Base-by-base conservation (phyloP, 2,888 invertebrate species). In the Dasysyrphus tricinctus region DNA sequence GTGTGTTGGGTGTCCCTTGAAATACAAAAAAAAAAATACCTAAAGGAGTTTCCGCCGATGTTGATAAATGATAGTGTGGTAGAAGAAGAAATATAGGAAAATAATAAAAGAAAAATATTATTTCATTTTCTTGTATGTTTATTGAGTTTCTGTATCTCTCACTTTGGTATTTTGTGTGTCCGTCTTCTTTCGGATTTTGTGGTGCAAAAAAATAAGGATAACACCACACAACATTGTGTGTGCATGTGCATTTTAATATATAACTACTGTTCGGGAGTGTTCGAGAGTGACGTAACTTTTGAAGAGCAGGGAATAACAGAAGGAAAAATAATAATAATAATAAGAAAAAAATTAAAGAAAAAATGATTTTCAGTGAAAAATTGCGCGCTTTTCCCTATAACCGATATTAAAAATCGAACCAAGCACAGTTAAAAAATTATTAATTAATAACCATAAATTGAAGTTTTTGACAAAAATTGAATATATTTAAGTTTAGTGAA, bases 231-330 rank as follows among this genome's bases (percentile, higher is more conserved):
- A 72, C 74, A 70, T 74, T 39, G 29, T 54, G 39, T 39, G 63
- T 85, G 81, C 85, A 81, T 74, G 85, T 81, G 77, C 75, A 85
- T 76, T 24, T 24, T 49, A 63, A 24, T 61, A 42, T 39, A n/a
- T 56, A 72, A 63, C 29, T 29, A 75, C 67, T 37, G 47, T 67
- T 82, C 86, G 86, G 86, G 86, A 82, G 82, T 86, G 86, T 82
- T 44, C 78, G 67, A 47, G 51, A 78, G 78, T 86, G 86, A 86
- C 82, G 86, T 86, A 86, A 86, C 82, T 82, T 79, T 67, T 67
- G 19, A 49, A 49, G 67, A 67, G 67, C n/a, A 72, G 47, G 39
- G 47, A 16, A 49, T 42, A 69, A 44, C 37, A 72, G 42, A 42
- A 76, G 32, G 24, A n/a, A 59, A 63, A 73, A 70, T 39, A 19